Conservation (phyloP, 2,113 vertebrate genomes). For the Megatriorchis doriae region DNA sequence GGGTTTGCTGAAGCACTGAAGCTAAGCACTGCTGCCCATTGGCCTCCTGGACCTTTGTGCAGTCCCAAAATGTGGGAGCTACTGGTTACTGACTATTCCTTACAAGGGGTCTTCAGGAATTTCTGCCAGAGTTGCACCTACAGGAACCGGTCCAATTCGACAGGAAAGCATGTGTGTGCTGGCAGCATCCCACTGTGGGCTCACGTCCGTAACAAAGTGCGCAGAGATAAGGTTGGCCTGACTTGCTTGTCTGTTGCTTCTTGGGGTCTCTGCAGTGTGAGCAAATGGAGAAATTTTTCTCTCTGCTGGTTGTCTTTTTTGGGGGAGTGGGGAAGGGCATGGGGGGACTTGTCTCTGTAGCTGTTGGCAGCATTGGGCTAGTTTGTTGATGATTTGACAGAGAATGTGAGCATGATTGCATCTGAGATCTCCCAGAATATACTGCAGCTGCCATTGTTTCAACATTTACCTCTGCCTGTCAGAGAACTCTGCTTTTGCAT, state of each 20-base stretch:
- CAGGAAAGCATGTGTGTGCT: background rate
- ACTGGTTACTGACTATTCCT: background rate
- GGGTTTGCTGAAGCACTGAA: background rate
- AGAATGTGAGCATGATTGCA: background rate
- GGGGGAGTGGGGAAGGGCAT: background rate
- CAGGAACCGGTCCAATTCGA: background rate
- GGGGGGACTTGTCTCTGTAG: background rate
- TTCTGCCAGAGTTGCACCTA: conserved; percentile 32
- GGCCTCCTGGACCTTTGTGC: background rate
- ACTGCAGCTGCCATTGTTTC: background rate
- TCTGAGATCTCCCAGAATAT: background rate
- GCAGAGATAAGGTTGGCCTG: conserved; percentile 64
- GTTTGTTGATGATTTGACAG: background rate
- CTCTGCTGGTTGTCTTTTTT: background rate
- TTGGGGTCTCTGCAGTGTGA: background rate
- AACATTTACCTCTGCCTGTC: background rate
- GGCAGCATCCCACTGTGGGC: conserved; percentile 39
- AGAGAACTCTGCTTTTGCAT: background rate
- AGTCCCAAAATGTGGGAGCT: conserved; percentile 43
- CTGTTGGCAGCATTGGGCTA: background rate
- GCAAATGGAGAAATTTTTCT: background rate
- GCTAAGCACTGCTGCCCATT: background rate
- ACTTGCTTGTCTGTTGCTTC: background rate
- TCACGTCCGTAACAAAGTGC: conserved; percentile 3
- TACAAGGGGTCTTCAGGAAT: conserved; percentile 52